Evolutionary conservation across 2,888 invertebrate genomes (phyloP), one percentile per base, ranked within the genome.

Genomic region (Smittia aterrima): DNA sequence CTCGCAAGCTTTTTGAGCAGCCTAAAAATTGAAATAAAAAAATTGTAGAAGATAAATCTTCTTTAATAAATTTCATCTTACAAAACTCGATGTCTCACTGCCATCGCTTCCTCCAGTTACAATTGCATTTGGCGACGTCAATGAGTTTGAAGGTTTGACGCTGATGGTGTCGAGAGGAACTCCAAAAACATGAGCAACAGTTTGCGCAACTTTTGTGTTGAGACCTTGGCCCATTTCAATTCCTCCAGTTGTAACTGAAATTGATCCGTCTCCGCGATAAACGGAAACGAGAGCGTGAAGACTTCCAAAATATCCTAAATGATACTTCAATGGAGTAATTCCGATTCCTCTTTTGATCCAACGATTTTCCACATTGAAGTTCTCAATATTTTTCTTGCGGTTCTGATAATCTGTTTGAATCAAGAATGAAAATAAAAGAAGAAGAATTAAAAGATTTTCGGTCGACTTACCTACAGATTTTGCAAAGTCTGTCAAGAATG

Each of bases 141-240:
- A 82, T 75, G 84, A 89, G 77, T 88, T 87, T n/a, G 87, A 87
- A 0, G 89, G 87, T 77, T 89, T 89, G 0, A 93, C 86, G 0
- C 83, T 83, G 4, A 95, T 83, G 81, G 86, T 85, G 0, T 88
- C 86, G 68, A 93, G 76, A 1, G 90, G 86, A 76, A 93, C 87
- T 0, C 89, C 89, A 13, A 95, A 82, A 2, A 84, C 85, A 76
- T 90, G 86, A 0, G 92, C 92, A 75, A 88, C 90, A 0, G 92
- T 90, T 85, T 92, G 92, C 7, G 89, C 88, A 1, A 85, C 87
- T 84, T 91, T 91, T 0, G 91, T 91, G 76, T 87, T 88, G 66
- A 92, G 85, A 9, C 94, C 94, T 83, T 95, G 95, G 0, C 95
- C 95, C 79, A 90, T 87, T 84, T 92, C 92, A 27, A 90, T 84